These are phyloP conservation scores for Euborellia annulipes DNA, from an alignment of 1,140 invertebrate species.

Conservation along the genomic window DNA sequence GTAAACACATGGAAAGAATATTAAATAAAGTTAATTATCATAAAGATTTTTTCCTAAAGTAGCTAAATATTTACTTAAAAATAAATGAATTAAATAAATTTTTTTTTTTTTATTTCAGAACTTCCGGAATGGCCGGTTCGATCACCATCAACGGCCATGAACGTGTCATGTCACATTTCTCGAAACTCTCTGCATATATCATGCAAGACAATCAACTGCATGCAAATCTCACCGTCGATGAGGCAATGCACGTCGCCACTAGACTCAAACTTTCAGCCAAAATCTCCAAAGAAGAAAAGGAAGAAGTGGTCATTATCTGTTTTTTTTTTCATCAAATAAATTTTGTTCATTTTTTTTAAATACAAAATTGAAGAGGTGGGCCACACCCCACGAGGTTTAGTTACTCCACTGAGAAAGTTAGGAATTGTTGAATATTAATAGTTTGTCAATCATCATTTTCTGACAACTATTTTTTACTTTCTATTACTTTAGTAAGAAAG, in stretches of 20 bases:
- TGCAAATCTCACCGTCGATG: constrained; percentile 79
- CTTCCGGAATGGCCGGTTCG: constrained; percentile 55
- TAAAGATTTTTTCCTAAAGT: too few relatives aligned
- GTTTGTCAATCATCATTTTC: too few relatives aligned
- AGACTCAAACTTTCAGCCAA: constrained; percentile 72
- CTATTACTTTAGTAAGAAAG: too few relatives aligned
- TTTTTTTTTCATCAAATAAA: constrained; percentile 1
- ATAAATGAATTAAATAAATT: not conserved
- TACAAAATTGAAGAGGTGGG: too few relatives aligned
- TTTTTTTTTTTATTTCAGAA: constrained; percentile 35
- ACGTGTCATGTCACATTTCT: constrained; percentile 74
- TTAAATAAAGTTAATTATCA: too few relatives aligned
- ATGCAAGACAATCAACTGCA: constrained; percentile 97
- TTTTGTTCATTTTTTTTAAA: not conserved
- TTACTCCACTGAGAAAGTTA: too few relatives aligned
- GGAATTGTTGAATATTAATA: too few relatives aligned
- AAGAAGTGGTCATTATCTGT: constrained; percentile 54
- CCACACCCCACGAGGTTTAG: too few relatives aligned
- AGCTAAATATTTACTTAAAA: too few relatives aligned
- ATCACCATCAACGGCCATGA: constrained; percentile 75
- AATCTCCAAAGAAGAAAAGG: constrained; percentile 49
- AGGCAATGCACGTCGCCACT: constrained; percentile 85
- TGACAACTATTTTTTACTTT: too few relatives aligned
- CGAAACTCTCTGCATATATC: constrained; percentile 90
- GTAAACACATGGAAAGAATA: too few relatives aligned